These are phyloP conservation scores for Oeneis ivallda DNA, from an alignment of 2,888 invertebrate species.

Conservation along the genomic window DNA sequence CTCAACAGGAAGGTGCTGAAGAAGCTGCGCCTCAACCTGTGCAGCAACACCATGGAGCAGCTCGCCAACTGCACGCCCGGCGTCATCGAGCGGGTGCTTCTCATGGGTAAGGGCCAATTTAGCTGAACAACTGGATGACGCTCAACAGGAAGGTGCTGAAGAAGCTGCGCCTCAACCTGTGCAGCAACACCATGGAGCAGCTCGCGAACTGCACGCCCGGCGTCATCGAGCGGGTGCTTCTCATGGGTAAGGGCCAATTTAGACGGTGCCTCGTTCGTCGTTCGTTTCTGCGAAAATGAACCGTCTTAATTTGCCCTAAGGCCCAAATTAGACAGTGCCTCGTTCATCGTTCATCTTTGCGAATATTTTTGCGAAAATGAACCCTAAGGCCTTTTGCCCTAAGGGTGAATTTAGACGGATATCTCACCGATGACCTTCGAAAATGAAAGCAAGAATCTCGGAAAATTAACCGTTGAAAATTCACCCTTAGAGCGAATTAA, in stretches of 20 bases:
- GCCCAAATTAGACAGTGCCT: no score
- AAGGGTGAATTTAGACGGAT: no score
- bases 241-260: constrained; percentile 76
- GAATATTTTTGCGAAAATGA: no score
- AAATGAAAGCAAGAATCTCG: no score
- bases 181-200: constrained; percentile 81
- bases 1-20: constrained; percentile 87
- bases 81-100: constrained; percentile 84
- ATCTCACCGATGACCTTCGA: no score
- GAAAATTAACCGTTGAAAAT: no score
- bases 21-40: constrained; percentile 82
- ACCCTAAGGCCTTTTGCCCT: no score
- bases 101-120: constrained; percentile 76
- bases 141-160: constrained; percentile 87
- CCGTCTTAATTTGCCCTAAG: no score
- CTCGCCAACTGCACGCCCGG: constrained; percentile 83
- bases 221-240: constrained; percentile 84
- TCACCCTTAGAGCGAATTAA: no score
- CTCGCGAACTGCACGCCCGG: constrained; percentile 83
- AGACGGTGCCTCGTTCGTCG: no score
- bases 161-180: constrained; percentile 82
- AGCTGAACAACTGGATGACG: constrained; percentile 89
- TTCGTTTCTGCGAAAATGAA: no score
- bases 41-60: constrained; percentile 81
- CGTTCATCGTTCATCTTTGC: no score